Evolutionary conservation across 2,888 invertebrate genomes (phyloP).

Genomic region (Drosophila vallismaia): DNA sequence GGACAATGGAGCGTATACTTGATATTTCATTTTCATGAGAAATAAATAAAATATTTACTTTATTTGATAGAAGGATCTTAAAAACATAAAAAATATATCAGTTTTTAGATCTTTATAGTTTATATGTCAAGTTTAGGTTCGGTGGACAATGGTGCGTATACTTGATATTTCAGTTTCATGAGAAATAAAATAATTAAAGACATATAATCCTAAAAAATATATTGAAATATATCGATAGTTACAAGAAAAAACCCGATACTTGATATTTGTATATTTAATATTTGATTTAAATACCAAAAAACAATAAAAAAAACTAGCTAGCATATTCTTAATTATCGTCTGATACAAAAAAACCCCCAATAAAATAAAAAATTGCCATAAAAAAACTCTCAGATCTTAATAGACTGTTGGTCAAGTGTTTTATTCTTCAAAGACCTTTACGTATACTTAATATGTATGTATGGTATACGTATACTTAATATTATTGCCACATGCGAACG

Average conservation of each 20-base stretch:
- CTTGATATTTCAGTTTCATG: background rate
- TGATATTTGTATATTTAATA: too few relatives aligned
- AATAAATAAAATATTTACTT: background rate
- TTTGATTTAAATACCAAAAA: too few relatives aligned
- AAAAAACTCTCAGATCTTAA: background rate
- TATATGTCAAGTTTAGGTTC: background rate
- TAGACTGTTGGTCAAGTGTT: background rate
- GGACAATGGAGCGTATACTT: background rate
- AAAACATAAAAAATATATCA: too few relatives aligned
- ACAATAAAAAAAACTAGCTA: too few relatives aligned
- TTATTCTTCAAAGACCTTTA: background rate
- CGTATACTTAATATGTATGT: background rate
- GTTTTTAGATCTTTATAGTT: background rate
- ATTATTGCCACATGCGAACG: background rate
- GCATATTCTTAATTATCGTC: too few relatives aligned
- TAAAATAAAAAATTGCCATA: too few relatives aligned
- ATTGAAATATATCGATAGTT: too few relatives aligned
- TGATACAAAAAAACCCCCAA: too few relatives aligned
- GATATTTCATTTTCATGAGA: background rate
- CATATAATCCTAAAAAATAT: too few relatives aligned
- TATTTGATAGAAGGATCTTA: too few relatives aligned
- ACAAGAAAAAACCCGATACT: too few relatives aligned
- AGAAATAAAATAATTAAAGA: too few relatives aligned
- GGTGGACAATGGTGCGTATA: background rate
- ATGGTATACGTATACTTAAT: conserved; percentile 3